Percentiles rank a stretch among this genome's conserved stretches.
Conservation (phyloP, 2,888 invertebrate species). For the Poecilobothrus nobilitatus region DNA sequence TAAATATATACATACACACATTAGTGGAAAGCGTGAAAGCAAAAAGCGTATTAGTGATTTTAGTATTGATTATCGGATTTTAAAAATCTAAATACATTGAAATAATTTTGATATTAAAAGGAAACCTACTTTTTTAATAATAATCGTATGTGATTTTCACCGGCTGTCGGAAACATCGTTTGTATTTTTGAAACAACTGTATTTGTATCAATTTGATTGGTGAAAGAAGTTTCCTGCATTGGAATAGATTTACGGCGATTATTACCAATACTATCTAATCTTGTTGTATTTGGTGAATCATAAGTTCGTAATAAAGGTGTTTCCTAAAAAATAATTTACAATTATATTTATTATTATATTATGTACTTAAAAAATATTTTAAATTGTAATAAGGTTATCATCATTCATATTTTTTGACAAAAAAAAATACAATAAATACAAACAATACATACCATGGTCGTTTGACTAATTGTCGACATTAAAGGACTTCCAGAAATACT, state of each 20-base stretch:
- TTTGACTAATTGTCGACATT: conserved; percentile 33
- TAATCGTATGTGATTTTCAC: conserved; percentile 78
- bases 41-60: conserved; percentile 17
- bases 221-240: conserved; percentile 55
- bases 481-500: conserved; percentile 42
- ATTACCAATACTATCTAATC: conserved; percentile 30
- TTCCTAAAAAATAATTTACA: conserved; percentile 15
- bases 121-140: conserved; percentile 76
- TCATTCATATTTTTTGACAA: background rate
- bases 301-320: background rate
- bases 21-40: conserved; percentile 22
- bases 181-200: conserved; percentile 70
- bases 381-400: background rate
- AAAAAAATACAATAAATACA: conserved; percentile 9
- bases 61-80: background rate
- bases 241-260: conserved; percentile 40
- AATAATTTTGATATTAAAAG: background rate
- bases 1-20: conserved; percentile 10
- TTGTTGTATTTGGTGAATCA: conserved; percentile 29
- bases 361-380: conserved; percentile 12
- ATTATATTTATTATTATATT: background rate
- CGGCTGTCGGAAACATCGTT: conserved; percentile 84
- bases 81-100: background rate
- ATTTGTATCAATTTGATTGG: conserved; percentile 58
- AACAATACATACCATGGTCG: conserved; percentile 27